Evolutionary conservation across 2,888 invertebrate genomes (phyloP), one percentile per base, ranked within the genome.

Genomic region (Omphaloscelis lunosa): DNA sequence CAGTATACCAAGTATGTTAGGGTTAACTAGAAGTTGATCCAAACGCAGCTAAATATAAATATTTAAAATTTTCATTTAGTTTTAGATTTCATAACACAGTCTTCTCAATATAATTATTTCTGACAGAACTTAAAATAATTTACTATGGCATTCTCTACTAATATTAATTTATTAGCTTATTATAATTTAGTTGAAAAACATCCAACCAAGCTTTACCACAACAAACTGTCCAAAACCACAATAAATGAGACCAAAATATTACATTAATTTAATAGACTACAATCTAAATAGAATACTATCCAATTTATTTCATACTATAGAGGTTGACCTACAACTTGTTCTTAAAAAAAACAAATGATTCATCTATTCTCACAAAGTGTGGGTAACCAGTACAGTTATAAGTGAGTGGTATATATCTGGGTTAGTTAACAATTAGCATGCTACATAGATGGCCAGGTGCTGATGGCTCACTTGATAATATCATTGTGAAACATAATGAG

Each of bases 381-480:
- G 73, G 80, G 77, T 48, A 53, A 59, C 53, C 23, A 74, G 67
- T 80, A 89, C 88, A 85, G 86, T 88, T 89, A 88, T 77, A 63
- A 65, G 68, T 75, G 76, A 82, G 75, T 70, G 78, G 70, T 45
- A 73, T 12, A 75, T 70, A 86, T 87, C 83, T 92, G 82, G 92
- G 92, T 89, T 89, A 91, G 87, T 86, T 72, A 87, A 74, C 89
- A 92, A 92, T 93, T 92, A 92, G 81, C 88, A 90, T 88, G 86
- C 67, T 53, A 70, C 17, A 2, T 63, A 59, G 45, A 63, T 29
- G 61, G 56, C 63, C 75, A 79, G 84, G 71, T 86, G 79, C 70
- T 77, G 79, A 48, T 20, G 41, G 23, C 58, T 39, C 66, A 84
- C 61, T 66, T 59, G 51, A 53, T 85, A 58, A 61, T 75, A 70